Evolutionary conservation across 53 echinoderm and acorn worm species (phyloP).

Genomic region (Henricia sp.): DNA sequence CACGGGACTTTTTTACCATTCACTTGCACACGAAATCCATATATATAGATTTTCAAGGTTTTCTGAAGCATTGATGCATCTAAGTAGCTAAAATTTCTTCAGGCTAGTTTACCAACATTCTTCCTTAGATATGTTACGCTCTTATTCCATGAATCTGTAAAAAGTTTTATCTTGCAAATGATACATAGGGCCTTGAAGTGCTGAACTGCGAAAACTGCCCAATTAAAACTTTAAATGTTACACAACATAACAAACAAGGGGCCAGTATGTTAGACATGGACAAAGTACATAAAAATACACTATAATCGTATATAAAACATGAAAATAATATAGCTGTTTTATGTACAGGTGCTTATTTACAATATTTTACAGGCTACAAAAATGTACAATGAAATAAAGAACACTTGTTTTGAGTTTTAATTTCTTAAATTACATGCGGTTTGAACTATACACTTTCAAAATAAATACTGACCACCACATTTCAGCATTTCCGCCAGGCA

Average conservation of each 20-base stretch:
- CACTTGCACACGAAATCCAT: no score
- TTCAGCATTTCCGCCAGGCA: conserved; percentile 35
- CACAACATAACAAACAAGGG: neutral
- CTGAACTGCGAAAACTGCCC: no score
- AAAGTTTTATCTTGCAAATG: no score
- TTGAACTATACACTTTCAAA: conserved; percentile 49
- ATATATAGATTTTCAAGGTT: no score
- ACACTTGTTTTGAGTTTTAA: conserved; percentile 23
- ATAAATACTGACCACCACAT: conserved; percentile 40
- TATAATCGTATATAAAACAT: conserved; percentile 59
- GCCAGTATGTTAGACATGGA: neutral
- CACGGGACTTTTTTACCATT: no score
- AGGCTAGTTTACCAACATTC: no score
- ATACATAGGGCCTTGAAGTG: no score
- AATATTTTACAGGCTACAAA: conserved; percentile 48
- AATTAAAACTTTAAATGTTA: no score
- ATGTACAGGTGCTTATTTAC: conserved; percentile 56
- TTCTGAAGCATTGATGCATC: no score
- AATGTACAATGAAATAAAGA: conserved; percentile 34
- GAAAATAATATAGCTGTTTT: conserved; percentile 54
- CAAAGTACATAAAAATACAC: conserved; percentile 46
- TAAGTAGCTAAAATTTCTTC: no score
- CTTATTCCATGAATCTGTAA: no score
- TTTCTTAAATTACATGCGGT: conserved; percentile 43
- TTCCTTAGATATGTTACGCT: no score